These are phyloP conservation scores for Lagopus leucura DNA, from an alignment of 2,113 vertebrate genomes.

Conservation along the genomic window DNA sequence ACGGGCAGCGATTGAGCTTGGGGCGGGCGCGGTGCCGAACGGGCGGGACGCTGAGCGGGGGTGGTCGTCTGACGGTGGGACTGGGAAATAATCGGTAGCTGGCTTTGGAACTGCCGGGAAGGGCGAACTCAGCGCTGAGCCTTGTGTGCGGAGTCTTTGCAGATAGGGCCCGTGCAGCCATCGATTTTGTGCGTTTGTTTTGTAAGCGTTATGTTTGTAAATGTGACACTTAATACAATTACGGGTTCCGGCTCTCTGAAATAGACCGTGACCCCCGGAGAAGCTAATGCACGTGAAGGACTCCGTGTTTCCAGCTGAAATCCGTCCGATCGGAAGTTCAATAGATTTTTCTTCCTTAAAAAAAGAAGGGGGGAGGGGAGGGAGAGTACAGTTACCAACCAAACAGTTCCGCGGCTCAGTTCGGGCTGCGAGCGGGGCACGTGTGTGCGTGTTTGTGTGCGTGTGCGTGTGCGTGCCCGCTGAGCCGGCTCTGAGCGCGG, in stretches of 20 bases:
- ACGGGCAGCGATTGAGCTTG: neutral
- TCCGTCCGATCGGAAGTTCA: neutral
- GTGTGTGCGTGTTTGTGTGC: neutral
- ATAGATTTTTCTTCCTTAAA: neutral
- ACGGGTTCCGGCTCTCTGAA: neutral
- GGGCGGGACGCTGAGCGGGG: neutral
- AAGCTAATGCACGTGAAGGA: neutral
- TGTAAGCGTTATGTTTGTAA: constrained; percentile 2
- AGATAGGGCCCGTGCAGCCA: neutral
- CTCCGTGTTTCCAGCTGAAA: neutral
- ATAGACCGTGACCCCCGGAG: constrained; percentile 19
- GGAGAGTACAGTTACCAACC: neutral
- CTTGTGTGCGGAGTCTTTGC: neutral
- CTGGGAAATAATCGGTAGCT: constrained; percentile 7
- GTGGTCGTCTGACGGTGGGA: neutral
- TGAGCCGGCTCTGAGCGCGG: neutral
- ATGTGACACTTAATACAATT: constrained; percentile 39
- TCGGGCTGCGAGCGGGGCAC: neutral
- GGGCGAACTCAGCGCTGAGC: neutral
- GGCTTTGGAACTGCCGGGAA: neutral
- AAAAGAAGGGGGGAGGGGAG: too few relatives aligned
- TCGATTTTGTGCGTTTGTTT: constrained; percentile 8
- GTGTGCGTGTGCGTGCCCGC: neutral
- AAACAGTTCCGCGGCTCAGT: neutral
- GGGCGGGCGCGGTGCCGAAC: neutral